Evolutionary conservation across 2,797 vertebrate species (phyloP).

Genomic region (Oceanodroma leucorhoa): DNA sequence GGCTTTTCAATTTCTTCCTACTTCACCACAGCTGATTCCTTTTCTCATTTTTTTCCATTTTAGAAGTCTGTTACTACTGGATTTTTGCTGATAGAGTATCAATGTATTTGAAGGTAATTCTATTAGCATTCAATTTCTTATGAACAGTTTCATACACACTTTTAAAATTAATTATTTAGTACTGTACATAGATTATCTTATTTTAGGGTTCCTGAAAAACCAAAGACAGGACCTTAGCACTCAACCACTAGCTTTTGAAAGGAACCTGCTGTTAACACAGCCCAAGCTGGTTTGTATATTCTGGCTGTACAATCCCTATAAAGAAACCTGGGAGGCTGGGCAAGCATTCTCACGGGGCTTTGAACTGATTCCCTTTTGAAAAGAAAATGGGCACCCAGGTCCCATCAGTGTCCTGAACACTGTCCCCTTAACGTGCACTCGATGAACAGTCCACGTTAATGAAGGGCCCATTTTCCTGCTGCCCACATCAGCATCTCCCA

Average conservation of each 20-base stretch:
- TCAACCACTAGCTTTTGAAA: neutral
- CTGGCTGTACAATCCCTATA: neutral
- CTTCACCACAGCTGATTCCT: neutral
- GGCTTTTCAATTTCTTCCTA: neutral
- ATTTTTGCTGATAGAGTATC: neutral
- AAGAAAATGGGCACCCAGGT: neutral
- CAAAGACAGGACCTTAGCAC: neutral
- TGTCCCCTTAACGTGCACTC: accelerated
- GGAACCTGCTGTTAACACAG: neutral
- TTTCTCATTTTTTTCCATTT: neutral
- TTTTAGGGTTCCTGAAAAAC: neutral
- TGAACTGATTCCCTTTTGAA: neutral
- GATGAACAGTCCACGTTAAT: accelerated
- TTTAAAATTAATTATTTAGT: neutral
- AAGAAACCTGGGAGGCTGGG: neutral
- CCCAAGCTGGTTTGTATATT: neutral
- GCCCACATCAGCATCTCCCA: neutral
- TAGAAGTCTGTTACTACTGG: neutral
- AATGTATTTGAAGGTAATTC: neutral
- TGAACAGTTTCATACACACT: neutral
- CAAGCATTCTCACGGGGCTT: neutral
- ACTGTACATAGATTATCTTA: neutral
- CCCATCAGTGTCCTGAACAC: neutral
- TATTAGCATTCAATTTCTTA: neutral
- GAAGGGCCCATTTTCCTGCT: neutral